A percentile compares a stretch with the other conserved stretches of the same genome.
These are phyloP conservation scores for Paguma larvata DNA, from an alignment of 2,797 vertebrate genomes.

Conservation along the genomic window DNA sequence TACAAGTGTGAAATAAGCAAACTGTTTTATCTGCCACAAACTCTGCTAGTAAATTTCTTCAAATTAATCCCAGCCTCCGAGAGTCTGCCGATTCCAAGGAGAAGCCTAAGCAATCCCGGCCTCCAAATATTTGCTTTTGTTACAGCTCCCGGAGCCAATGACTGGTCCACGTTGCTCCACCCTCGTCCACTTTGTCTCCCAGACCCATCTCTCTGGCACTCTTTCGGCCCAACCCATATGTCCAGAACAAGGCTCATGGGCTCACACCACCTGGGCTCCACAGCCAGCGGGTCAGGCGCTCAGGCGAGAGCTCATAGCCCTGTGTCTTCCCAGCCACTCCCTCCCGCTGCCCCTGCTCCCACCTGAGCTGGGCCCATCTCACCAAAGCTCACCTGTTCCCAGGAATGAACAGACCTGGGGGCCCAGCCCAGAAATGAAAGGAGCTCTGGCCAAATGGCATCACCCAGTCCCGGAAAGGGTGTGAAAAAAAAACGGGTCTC, in stretches of 20 bases:
- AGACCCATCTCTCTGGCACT: slow-evolving; percentile 7
- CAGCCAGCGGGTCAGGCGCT: not conserved
- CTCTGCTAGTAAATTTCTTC: slow-evolving; percentile 89
- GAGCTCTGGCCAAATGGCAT: not conserved
- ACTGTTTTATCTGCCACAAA: slow-evolving; percentile 90
- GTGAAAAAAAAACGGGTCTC: not conserved
- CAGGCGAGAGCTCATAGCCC: not conserved
- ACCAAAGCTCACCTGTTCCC: not conserved
- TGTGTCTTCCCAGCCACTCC: not conserved
- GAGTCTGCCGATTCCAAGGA: slow-evolving; percentile 80
- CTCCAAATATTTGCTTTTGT: slow-evolving; percentile 84
- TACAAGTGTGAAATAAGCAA: slow-evolving; percentile 93
- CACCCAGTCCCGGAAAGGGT: not conserved
- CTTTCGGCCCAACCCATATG: not conserved
- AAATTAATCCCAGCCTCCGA: slow-evolving; percentile 89
- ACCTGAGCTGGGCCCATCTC: not conserved
- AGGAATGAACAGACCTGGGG: not conserved
- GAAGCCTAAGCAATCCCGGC: slow-evolving; percentile 61
- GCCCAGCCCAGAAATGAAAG: not conserved
- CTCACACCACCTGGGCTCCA: not conserved
- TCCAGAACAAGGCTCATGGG: not conserved
- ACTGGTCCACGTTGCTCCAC: slow-evolving; percentile 25
- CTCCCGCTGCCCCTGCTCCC: not conserved
- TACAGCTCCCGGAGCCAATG: slow-evolving; percentile 28
- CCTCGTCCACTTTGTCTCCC: not conserved